phyloP scores from a whole-genome alignment of 2,888 invertebrate species.

The Volucella inanis region DNA sequence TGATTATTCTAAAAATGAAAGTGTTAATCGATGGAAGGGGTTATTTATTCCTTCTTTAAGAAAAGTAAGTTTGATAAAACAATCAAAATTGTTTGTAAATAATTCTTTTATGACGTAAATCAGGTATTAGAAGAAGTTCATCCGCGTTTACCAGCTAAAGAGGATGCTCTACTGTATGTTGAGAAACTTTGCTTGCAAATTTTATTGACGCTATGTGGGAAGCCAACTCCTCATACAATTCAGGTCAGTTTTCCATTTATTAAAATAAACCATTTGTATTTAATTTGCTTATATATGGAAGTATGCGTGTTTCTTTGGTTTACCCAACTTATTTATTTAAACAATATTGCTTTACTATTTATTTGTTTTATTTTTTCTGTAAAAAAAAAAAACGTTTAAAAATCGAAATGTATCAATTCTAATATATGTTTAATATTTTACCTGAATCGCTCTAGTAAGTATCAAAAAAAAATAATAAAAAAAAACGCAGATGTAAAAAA shows the following conservation, averaged over 20 bases:
- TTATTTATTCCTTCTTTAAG: constrained; percentile 93
- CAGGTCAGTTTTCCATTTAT: constrained; percentile 83
- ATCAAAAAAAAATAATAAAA: too few species aligned
- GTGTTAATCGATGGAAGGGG: constrained; percentile 95
- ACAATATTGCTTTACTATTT: too few species aligned
- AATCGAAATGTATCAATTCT: too few species aligned
- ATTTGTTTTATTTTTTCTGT: too few species aligned
- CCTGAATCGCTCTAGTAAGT: too few species aligned
- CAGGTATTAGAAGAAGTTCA: constrained; percentile 96
- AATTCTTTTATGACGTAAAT: constrained; percentile 36
- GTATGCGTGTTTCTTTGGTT: too few species aligned
- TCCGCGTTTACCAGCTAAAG: constrained; percentile 92
- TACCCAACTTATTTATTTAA: too few species aligned
- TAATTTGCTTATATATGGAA: too few species aligned
- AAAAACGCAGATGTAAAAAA: too few species aligned
- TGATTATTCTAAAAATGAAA: constrained; percentile 95
- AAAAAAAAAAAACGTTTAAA: too few species aligned
- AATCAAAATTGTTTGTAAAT: constrained; percentile 15
- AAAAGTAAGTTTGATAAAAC: constrained; percentile 86
- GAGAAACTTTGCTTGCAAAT: constrained; percentile 95
- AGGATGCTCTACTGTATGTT: constrained; percentile 95
- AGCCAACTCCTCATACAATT: constrained; percentile 91
- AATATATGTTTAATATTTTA: too few species aligned
- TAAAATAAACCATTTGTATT: background rate
- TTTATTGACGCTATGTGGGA: constrained; percentile 93